A percentile compares a stretch with the other conserved stretches of the same genome.
Evolutionary conservation across 2,113 vertebrate genomes (phyloP).

Genomic region (Apus apus): DNA sequence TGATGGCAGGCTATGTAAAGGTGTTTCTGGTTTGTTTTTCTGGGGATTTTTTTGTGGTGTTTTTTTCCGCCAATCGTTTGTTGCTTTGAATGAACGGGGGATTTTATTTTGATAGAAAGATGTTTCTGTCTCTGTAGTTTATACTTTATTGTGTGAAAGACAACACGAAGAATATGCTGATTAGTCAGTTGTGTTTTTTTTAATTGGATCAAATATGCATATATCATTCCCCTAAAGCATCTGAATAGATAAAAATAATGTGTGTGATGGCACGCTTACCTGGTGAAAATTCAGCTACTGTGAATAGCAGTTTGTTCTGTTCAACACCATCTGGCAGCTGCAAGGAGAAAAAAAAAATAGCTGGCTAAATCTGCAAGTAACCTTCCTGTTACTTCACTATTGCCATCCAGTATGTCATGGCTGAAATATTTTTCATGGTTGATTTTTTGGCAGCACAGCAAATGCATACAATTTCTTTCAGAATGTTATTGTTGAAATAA

Average conservation of each 20-base stretch:
- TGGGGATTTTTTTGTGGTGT: not conserved
- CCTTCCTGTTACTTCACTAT: not conserved
- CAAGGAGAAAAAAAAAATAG: not conserved
- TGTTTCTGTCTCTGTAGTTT: not conserved
- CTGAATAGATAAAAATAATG: not conserved
- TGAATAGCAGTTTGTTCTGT: not conserved
- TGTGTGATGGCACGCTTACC: not conserved
- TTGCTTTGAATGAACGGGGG: not conserved
- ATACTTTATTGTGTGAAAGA: not conserved
- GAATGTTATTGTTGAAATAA: not conserved
- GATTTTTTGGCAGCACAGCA: not conserved
- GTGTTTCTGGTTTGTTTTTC: not conserved
- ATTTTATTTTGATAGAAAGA: not conserved
- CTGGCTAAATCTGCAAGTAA: not conserved
- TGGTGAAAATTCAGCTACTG: slow-evolving; percentile 25
- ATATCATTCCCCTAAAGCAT: not conserved
- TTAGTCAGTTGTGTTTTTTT: not conserved
- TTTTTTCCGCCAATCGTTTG: not conserved
- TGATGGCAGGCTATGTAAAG: not conserved
- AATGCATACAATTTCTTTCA: not conserved
- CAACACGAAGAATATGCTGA: not conserved
- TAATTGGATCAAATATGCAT: not conserved
- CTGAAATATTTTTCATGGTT: not conserved
- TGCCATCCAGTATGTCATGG: not conserved
- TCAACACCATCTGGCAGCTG: slow-evolving; percentile 37